Base-by-base conservation (phyloP, 2,797 vertebrate genomes). In the Labeo calbasu region DNA sequence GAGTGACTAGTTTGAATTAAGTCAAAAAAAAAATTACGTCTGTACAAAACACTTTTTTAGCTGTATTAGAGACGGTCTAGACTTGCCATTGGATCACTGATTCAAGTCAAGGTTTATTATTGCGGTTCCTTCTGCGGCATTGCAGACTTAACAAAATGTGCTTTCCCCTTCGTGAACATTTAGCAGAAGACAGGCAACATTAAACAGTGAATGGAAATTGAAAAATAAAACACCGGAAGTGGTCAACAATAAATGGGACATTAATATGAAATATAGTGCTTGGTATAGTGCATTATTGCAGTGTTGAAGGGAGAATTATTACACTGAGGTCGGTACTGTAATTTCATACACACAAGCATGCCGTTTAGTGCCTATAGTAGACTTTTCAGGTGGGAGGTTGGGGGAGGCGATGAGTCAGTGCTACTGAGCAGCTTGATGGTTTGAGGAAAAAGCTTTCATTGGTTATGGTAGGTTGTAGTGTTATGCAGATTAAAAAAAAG, bases 231-330 rank as follows among this genome's bases (percentile, higher is more conserved):
- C 40, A 79, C 15, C 63, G 40, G 63, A 17, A 51, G 28, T 51
- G 61, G 63, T 13, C 46, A 51, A 68, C 28, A 51, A 68, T 68
- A 51, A 53, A 66, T 68, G 4, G 61, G 8, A 53, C 48, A 40
- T 79, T 79, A 66, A 65, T 51, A 50, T 66, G 23, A 50, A 50
- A 78, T 78, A 17, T 78, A 48, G 57, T 63, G 23, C 40, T 78
- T 23, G 1, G 57, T 66, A 21, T 65, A 79, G 61, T 15, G 63
- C 28, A 19, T 55, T 69, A 51, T 53, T 23, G 63, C 61, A 19
- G 21, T 68, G 48, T 25, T 55, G 32, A 79, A 68, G 50, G 13
- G 48, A 79, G 32, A 68, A 40, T 69, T 51, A 69, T 69, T 79
- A 25, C 32, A 53, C 48, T 48, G 15, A 78, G 43, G 23, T 50